Base-by-base conservation (phyloP, 2,113 vertebrate genomes). In the Aviceda subcristata region DNA sequence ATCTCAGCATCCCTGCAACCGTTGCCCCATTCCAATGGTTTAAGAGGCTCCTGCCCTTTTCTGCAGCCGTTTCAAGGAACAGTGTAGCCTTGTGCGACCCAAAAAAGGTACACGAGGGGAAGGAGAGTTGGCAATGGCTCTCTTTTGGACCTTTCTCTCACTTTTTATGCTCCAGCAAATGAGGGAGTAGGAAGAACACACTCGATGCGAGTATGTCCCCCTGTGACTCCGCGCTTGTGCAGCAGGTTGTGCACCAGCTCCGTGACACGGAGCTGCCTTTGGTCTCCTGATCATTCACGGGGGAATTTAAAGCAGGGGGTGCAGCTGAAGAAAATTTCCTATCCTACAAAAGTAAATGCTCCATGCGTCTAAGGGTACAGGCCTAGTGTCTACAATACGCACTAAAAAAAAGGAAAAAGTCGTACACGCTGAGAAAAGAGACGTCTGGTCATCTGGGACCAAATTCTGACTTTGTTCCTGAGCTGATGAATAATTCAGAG, bases 121-220 rank as follows among this genome's bases (percentile, higher is more conserved):
- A 76, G 24, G 5, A 15, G 9, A 13, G 6, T 11, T 60, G 12
- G 20, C 13, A 72, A 2, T 4, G 8, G 1, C 12, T 63, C 30
- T 82, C n/a, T 80, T 86, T 46, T 43, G 75, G 51, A 19, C 9
- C 6, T 46, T 80, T 45, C 39, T 39, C n/a, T 81, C 38, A 6
- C 38, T 34, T 30, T 85, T 21, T 27, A 12, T 73, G 9, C 48
- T 79, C 21, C 27, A 12, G 15, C 11, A 84, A 84, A 24, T 10
- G 27, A 48, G 9, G 45, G n/a, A 68, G 11, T n/a, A 27, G 36
- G 27, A 93, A 43, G 27, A 72, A 36, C 0, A 1, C 6, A 3
- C 15, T 85, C 0, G 0, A 29, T 9, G 13, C 0, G 8, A 60
- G 3, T 0, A 0, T 27, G 7, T 51, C 21, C 20, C 22, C 17